Evolutionary conservation across 23 tunicate genomes (phyloP), one percentile per base, ranked within the genome.

Genomic region (Phallusia fumigata): DNA sequence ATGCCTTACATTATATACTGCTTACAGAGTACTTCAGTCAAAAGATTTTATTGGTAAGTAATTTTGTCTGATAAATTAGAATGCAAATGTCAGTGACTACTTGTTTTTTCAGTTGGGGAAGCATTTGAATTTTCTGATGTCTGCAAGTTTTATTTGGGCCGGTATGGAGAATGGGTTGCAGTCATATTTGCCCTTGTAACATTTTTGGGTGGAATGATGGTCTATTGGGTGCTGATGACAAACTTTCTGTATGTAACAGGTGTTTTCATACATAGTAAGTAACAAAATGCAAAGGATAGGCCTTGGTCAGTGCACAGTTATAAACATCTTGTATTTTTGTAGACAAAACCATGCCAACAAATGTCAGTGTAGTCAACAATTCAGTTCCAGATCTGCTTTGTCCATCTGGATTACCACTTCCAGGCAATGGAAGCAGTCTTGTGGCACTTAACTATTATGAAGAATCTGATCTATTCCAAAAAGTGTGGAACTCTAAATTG

Each of bases 201-300:
- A 18, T 95, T 95, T 82, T 81, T 95, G 0, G 99, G 99, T n/a
- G 99, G 92, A 65, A 86, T 95, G 95, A 78, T 95, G 24, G 99
- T 88, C 36, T 95, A 95, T 78, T 95, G 99, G 99, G 95, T 91
- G 22, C 80, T 95, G 40, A 90, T 95, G 99, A 83, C 86, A 35
- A 95, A 88, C 53, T 95, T 95, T 51, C 35, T 95, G 36, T 87
- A 86, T 83, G 77, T 74, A 36, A 84, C 87, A 6, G 99, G 99
- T 47, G 86, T 90, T 18, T 95, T 95, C 84, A 79, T 90, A 19
- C 82, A 90, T 72, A 84, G 97, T 92, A 80, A 64, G 69, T 58
- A 58, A 21, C 16, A 24, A 24, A 8, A 22, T 58, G 47, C 47
- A 40, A 40, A 10, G 10, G 5, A 10, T 10, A 40, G 10, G 47